These are phyloP conservation scores for Bombus huntii DNA, from an alignment of 1,140 invertebrate species.

Conservation along the genomic window DNA sequence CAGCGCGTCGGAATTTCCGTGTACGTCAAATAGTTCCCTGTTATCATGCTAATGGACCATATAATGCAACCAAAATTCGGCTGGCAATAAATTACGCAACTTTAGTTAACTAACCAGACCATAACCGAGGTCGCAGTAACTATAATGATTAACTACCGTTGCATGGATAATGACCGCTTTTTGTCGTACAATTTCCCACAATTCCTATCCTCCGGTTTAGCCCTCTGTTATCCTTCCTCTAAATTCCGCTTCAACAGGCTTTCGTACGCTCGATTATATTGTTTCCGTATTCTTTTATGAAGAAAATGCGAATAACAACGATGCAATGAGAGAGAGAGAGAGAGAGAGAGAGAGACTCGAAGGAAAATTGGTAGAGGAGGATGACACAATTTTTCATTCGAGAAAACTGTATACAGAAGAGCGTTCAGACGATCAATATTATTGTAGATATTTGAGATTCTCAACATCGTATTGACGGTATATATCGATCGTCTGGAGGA, in stretches of 20 bases:
- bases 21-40: conserved; percentile 65
- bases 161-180: conserved; percentile 61
- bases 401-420: too few species aligned
- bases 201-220: conserved; percentile 42
- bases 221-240: conserved; percentile 4
- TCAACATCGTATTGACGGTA: too few species aligned
- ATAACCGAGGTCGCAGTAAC: conserved; percentile 68
- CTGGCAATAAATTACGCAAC: conserved; percentile 79
- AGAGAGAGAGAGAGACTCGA: too few species aligned
- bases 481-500: too few species aligned
- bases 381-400: too few species aligned
- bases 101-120: conserved; percentile 73
- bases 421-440: too few species aligned
- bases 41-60: conserved; percentile 68
- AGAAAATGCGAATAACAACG: too few species aligned
- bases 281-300: too few species aligned
- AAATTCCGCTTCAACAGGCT: neutral
- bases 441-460: too few species aligned
- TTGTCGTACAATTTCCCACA: conserved; percentile 54
- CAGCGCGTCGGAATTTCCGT: conserved; percentile 43
- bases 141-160: conserved; percentile 67
- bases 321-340: too few species aligned
- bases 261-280: neutral
- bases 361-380: neutral
- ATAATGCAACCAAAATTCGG: conserved; percentile 76